Evolutionary conservation across 2,797 vertebrate genomes (phyloP), one percentile per base, ranked within the genome.

Genomic region (Cryptoprocta ferox): DNA sequence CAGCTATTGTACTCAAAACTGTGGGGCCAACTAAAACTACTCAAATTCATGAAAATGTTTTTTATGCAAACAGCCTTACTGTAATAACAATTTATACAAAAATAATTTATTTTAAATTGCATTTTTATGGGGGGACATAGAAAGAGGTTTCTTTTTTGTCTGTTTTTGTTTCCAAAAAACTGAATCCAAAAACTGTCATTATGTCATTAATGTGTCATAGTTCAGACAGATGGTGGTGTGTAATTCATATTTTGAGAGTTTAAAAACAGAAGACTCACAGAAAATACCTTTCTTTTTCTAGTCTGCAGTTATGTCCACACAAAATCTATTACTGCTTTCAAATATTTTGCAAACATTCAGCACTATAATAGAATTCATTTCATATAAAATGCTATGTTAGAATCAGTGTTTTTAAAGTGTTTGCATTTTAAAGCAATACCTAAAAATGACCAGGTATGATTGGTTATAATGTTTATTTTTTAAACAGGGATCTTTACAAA

Each of bases 101-200:
- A 79, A 45, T 45, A n/a, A 79, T 71, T 81, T 65, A 61, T 66
- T 95, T 95, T 88, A 81, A 81, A 75, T 45, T 89, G 45, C 78
- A 21, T 88, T 89, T 91, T 61, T 4, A 32, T 53, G 24, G 32
- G 15, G 2, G 5, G 28, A 21, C 1, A 4, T 0, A 21, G 2
- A 2, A 4, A 18, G 19, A 32, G 2, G 1, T 70, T 66, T 42
- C 45, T 45, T 71, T 91, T 59, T 92, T 81, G 56, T 59, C 56
- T 84, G 48, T 71, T 97, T 97, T 97, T 66, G 73, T 94, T 97
- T 96, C 96, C 53, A 81, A 96, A 98, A 45, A 45, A 96, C 11
- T 30, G 50, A 97, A 95, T 93, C 92, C 80, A 90, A 91, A 95
- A 48, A 59, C 19, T 76, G 56, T 50, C 91, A 96, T 89, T 56